These are phyloP conservation scores for Lagenorhynchus albirostris DNA, from an alignment of 2,113 vertebrate species.

Conservation along the genomic window DNA sequence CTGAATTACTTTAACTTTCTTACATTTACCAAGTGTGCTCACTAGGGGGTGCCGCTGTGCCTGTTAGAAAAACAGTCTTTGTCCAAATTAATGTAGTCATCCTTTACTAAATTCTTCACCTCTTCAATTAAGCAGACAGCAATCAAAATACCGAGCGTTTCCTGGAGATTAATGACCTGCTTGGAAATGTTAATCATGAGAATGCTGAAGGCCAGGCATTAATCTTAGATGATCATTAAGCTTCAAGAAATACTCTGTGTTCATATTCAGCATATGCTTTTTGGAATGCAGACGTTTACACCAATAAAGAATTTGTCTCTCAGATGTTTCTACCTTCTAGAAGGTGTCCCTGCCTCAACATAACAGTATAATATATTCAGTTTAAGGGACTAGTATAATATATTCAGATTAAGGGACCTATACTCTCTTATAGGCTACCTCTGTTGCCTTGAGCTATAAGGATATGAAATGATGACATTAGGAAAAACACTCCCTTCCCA, in stretches of 20 bases:
- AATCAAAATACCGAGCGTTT: conserved; percentile 47
- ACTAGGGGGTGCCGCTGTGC: conserved; percentile 35
- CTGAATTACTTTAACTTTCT: not conserved
- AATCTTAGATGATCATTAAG: not conserved
- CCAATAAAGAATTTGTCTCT: not conserved
- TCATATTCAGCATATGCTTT: not conserved
- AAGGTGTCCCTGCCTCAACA: not conserved
- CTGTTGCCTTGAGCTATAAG: not conserved
- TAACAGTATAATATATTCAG: not conserved
- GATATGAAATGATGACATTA: not conserved
- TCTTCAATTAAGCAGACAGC: conserved; percentile 49
- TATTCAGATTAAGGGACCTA: not conserved
- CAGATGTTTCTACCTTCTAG: not conserved
- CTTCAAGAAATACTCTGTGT: not conserved
- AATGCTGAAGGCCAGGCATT: not conserved
- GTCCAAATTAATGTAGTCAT: conserved; percentile 45
- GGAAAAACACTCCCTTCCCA: not conserved
- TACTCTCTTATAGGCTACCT: not conserved
- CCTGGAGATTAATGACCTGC: conserved; percentile 40
- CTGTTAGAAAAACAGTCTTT: conserved; percentile 27
- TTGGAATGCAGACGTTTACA: not conserved
- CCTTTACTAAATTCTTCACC: conserved; percentile 59
- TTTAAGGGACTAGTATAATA: not conserved
- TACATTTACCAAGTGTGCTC: not conserved
- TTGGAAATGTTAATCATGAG: conserved; percentile 57